Conservation (phyloP, 2,113 vertebrate genomes). For the Caloenas nicobarica region DNA sequence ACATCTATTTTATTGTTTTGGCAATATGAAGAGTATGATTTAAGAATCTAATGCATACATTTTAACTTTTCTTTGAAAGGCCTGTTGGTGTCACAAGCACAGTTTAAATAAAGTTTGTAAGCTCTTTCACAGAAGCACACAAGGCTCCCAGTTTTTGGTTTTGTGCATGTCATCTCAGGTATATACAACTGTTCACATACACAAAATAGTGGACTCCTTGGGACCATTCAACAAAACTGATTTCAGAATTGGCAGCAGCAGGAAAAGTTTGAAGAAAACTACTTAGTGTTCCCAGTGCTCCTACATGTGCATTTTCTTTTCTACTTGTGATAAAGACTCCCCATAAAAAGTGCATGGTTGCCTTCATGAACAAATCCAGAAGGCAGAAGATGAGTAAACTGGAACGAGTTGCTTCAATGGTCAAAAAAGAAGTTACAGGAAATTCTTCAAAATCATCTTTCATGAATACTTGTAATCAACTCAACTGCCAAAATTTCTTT, state of each 20-base stretch:
- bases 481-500: neutral
- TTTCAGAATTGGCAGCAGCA: neutral
- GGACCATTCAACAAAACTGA: neutral
- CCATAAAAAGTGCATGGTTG: neutral
- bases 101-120: conserved; percentile 22
- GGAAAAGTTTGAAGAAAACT: neutral
- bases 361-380: neutral
- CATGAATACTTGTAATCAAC: neutral
- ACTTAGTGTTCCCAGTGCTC: neutral
- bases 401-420: neutral
- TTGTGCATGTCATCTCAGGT: neutral
- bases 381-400: neutral
- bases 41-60: neutral
- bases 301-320: neutral
- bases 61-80: neutral
- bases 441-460: neutral
- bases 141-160: neutral
- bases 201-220: neutral
- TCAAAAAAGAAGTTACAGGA: neutral
- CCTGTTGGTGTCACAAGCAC: neutral
- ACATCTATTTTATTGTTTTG: neutral
- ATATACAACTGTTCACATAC: neutral
- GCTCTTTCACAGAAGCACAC: neutral
- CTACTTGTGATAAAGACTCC: neutral
- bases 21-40: neutral